Conservation (phyloP, 1,140 invertebrate species). For the Anastrepha ludens region DNA sequence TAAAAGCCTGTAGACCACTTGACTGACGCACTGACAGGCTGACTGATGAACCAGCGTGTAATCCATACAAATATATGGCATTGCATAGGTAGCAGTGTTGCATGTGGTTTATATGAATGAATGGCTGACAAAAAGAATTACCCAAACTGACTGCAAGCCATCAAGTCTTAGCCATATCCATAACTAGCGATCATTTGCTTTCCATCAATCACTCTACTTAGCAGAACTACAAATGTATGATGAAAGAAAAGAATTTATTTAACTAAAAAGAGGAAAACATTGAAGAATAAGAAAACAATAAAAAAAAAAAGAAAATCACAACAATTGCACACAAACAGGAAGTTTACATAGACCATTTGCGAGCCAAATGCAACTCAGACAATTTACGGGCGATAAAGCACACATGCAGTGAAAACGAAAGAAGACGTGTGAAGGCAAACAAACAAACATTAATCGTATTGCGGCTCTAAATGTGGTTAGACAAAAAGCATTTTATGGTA, state of each 20-base stretch:
- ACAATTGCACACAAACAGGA: constrained; percentile 22
- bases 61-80: not conserved
- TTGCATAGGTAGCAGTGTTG: not conserved
- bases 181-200: not conserved
- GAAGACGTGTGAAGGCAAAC: constrained; percentile 14
- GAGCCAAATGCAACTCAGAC: constrained; percentile 4
- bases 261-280: not conserved
- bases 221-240: not conserved
- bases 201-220: not conserved
- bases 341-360: constrained; percentile 45
- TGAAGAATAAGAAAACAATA: not conserved
- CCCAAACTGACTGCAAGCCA: not conserved
- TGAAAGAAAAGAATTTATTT: not conserved
- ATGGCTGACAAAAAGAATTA: not conserved
- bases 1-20: not conserved
- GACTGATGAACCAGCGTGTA: not conserved
- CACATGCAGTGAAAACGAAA: not conserved
- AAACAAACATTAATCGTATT: constrained; percentile 22
- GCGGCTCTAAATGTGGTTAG: not conserved
- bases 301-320: constrained; percentile 14
- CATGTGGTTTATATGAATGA: not conserved
- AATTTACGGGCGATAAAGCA: not conserved
- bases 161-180: not conserved
- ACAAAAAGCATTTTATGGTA: not conserved
- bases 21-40: constrained; percentile 2